A percentile compares a stretch with the other conserved stretches of the same genome.
These are phyloP conservation scores for Leucoraja ocellata DNA, from an alignment of 2,797 vertebrate species.

Conservation along the genomic window DNA sequence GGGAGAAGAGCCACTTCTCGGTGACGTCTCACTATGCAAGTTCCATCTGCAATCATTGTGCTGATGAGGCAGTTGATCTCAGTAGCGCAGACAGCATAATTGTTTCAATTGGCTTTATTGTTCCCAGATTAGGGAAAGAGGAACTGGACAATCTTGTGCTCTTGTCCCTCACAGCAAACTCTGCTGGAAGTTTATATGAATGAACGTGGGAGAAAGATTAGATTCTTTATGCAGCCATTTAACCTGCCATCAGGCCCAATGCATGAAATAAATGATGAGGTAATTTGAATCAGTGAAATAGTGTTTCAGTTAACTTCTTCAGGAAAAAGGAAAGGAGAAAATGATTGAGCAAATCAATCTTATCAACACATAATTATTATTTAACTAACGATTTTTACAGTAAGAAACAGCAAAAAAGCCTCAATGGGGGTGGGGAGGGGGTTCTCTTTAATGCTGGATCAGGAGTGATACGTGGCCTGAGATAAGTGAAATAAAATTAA, in stretches of 20 bases:
- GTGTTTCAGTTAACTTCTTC: not conserved
- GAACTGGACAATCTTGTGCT: not conserved
- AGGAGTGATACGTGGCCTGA: not conserved
- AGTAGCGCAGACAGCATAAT: not conserved
- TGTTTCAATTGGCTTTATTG: not conserved
- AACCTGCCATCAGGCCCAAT: not conserved
- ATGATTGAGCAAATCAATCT: not conserved
- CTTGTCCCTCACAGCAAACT: not conserved
- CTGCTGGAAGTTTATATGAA: not conserved
- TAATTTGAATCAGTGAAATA: not conserved
- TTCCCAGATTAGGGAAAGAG: not conserved
- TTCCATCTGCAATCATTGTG: not conserved
- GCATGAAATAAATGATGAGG: not conserved
- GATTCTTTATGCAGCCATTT: not conserved
- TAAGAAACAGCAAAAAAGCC: not conserved
- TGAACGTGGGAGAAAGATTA: not conserved
- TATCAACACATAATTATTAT: not conserved
- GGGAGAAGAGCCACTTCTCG: not conserved
- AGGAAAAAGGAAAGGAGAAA: constrained; percentile 6
- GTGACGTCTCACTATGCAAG: not conserved
- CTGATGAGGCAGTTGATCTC: not conserved
- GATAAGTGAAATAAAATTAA: not conserved
- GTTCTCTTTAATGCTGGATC: not conserved
- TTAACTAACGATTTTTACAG: not conserved
- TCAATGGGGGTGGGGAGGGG: too few species aligned